Base-by-base conservation (phyloP, 64 coral and sea anemone genomes). In the Astreopora myriophthalma region DNA sequence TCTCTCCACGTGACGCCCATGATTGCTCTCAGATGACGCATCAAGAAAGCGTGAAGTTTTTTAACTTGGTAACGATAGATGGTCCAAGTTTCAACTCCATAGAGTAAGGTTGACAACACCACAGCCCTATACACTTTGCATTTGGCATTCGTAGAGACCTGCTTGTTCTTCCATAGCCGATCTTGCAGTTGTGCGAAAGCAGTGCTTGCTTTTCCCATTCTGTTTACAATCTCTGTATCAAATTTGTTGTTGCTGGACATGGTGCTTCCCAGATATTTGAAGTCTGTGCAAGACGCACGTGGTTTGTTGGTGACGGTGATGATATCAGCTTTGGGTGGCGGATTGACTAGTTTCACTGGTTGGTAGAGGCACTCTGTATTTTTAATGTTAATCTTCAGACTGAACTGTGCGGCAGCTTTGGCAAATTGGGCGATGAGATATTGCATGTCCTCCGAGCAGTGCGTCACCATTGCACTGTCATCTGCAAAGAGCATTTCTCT, bases 371-470 rank as follows among this genome's bases (percentile, higher is more conserved):
- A 73, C 66, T 69, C 66, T 6, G 66, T 69, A 7, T 69, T 69
- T n/a, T 69, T 69, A 4, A 83, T 39, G 36, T 44, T 87, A 69
- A 87, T 70, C 40, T 25, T 87, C 20, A 87, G 42, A 16, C 85
- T 69, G 12, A 87, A 74, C 24, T 44, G 36, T 67, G 63, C 85
- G 72, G 34, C 38, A 46, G 66, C 63, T 42, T 42, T n/a, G n/a
- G n/a, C n/a, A 86, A 86, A 86, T 4, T n/a, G n/a, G 80, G 33
- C 55, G 11, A 85, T 17, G 1, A 85, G 55, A 51, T 30, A 29
- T 60, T 85, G 58, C 11, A 85, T 33, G n/a, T 44, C 82, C 69
- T 44, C 24, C 24, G 65, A 19, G 5, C 26, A 70, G 85, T 87
- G 68, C 24, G 42, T 87, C 40, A 42, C 39, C 3, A 42, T 42